phyloP scores from a whole-genome alignment of 2,888 invertebrate genomes.

The Andrena fulva region DNA sequence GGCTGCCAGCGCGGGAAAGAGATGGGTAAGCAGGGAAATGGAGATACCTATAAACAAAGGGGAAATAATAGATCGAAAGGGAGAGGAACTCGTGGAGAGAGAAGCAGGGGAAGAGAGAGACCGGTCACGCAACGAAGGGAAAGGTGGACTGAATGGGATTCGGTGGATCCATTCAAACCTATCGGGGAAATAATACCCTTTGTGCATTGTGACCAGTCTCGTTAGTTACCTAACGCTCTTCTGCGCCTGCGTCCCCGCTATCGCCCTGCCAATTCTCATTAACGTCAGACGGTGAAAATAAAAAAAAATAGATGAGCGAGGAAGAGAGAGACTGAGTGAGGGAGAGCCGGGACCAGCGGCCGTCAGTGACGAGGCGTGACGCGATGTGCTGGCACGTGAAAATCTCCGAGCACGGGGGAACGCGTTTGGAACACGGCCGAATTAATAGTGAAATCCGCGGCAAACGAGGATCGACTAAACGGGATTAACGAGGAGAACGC shows the following conservation, averaged over 20 bases:
- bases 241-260: constrained; percentile 42
- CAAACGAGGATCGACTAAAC: constrained; percentile 14
- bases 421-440: constrained; percentile 44
- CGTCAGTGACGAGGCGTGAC: constrained; percentile 58
- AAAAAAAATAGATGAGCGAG: constrained; percentile 32
- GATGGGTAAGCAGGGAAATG: constrained; percentile 39
- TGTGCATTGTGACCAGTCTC: constrained; percentile 69
- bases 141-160: constrained; percentile 63
- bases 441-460: constrained; percentile 47
- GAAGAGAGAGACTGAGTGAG: not conserved
- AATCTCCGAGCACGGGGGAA: constrained; percentile 34
- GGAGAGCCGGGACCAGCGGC: not conserved
- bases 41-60: constrained; percentile 39
- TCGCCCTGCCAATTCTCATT: constrained; percentile 72
- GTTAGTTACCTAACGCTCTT: constrained; percentile 68
- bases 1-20: constrained; percentile 1
- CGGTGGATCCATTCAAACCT: constrained; percentile 67
- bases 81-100: not conserved
- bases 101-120: not conserved
- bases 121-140: constrained; percentile 46
- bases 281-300: constrained; percentile 60
- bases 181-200: constrained; percentile 72
- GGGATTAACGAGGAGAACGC: constrained; percentile 20
- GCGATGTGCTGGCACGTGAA: constrained; percentile 53
- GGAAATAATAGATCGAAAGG: constrained; percentile 32